Conservation (phyloP, 1,140 invertebrate species). For the Catajapyx aquilonaris region DNA sequence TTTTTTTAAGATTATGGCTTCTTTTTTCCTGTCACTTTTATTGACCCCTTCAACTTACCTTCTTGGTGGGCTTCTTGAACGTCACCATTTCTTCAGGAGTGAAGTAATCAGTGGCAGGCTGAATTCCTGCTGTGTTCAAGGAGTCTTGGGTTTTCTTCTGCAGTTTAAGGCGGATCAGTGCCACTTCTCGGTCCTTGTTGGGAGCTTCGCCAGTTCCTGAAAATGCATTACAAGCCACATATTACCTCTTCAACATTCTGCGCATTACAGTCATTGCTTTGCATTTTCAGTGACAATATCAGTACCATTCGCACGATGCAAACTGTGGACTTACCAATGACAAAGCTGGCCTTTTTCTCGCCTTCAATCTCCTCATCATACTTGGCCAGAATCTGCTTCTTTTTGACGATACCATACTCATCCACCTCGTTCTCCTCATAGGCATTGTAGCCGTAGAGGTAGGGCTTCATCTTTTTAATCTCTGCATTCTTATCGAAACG, state of each 20-base stretch:
- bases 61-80: conserved; percentile 90
- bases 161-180: conserved; percentile 19
- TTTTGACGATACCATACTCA: conserved; percentile 48
- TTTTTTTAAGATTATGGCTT: no score
- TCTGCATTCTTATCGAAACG: conserved; percentile 58
- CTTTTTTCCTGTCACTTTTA: no score
- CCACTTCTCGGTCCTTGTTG: conserved; percentile 14
- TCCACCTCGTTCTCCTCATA: conserved; percentile 75
- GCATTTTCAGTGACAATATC: conserved; percentile 12
- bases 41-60: conserved; percentile 33
- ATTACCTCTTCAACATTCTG: conserved; percentile 18
- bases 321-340: conserved; percentile 35
- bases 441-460: conserved; percentile 40
- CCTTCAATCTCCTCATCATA: conserved; percentile 93
- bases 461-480: conserved; percentile 58
- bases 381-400: conserved; percentile 57
- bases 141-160: conserved; percentile 49
- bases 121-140: conserved; percentile 38
- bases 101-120: conserved; percentile 72
- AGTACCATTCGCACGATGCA: conserved; percentile 14
- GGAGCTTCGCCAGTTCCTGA: conserved; percentile 22
- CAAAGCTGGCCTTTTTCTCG: conserved; percentile 51
- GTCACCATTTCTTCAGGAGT: conserved; percentile 60
- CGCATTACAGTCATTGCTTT: conserved; percentile 20
- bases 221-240: conserved; percentile 7